Base-by-base conservation (phyloP, 2,888 invertebrate genomes). In the Schrankia costaestrigalis region DNA sequence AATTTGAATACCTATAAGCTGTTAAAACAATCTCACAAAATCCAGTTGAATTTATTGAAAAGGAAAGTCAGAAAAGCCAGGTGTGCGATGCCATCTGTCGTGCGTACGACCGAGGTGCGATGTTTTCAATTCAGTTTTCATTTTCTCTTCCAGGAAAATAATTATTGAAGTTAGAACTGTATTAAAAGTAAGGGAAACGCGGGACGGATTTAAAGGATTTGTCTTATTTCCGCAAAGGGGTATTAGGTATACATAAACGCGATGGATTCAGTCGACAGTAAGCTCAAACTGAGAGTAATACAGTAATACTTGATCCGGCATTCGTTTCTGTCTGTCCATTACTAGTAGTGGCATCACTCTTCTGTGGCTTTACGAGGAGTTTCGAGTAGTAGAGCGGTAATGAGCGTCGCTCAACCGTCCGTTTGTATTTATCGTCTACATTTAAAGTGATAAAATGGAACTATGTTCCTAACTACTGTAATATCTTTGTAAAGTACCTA, bases 21-120 rank as follows among this genome's bases (percentile, higher is more conserved):
- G 35, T 31, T 43, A 40, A 35, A 57, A 57, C 50, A 61, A 56
- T 51, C 45, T 57, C 54, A 37, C 36, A 31, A 34, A 53, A 54
- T 55, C 54, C 37, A 40, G 56, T 51, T 50, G 65, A 62, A 71
- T 67, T 78, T 71, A 78, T 74, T 73, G 74, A 77, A 76, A 76
- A 71, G 75, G 72, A 77, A 78, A 77, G 72, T 77, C 71, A 48
- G 41, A 56, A 59, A 59, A 53, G 67, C 58, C 77, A 77, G 74
- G 74, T 76, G 77, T 45, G 49, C 35, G 44, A 40, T 49, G 60
- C 60, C 68, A 70, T 58, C 68, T 71, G 71, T 53, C 59, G 62
- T 62, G 56, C 64, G 60, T 61, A 47, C 46, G 41, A 35, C 26
- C 12, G 18, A 21, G 14, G 13, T 9, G 17, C 24, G 11, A 19